Evolutionary conservation across 2,113 vertebrate genomes (phyloP).

Genomic region (Salvelinus alpinus): DNA sequence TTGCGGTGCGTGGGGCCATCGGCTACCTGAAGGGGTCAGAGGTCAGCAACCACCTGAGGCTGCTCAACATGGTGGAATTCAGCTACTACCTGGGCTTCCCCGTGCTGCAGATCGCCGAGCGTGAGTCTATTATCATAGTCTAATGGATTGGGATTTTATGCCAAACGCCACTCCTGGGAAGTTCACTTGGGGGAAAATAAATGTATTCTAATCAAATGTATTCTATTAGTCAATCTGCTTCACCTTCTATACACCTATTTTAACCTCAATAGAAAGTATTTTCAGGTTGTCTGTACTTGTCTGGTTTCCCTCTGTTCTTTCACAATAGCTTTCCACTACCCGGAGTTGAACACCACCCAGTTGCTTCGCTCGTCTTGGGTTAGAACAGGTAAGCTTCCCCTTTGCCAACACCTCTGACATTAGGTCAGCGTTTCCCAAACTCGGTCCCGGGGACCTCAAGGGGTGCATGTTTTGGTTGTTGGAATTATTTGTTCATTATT

Average conservation of each 20-base stretch:
- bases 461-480: too few relatives aligned
- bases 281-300: background rate
- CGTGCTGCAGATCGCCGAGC: slow-evolving; percentile 93
- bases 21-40: slow-evolving; percentile 86
- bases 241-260: too few relatives aligned
- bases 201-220: too few relatives aligned
- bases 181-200: too few relatives aligned
- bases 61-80: slow-evolving; percentile 90
- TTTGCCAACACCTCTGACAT: background rate
- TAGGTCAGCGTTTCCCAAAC: too few relatives aligned
- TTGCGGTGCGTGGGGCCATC: slow-evolving; percentile 68
- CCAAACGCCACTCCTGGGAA: too few relatives aligned
- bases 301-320: slow-evolving; percentile 1
- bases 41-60: slow-evolving; percentile 85
- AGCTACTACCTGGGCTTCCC: slow-evolving; percentile 96
- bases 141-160: too few relatives aligned
- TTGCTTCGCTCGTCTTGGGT: slow-evolving; percentile 93
- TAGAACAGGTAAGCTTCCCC: slow-evolving; percentile 85
- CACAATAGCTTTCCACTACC: slow-evolving; percentile 89
- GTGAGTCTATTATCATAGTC: slow-evolving; percentile 76
- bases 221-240: too few relatives aligned
- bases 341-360: slow-evolving; percentile 88
- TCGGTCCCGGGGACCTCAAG: too few relatives aligned
- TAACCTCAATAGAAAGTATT: too few relatives aligned
- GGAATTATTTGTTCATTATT: too few relatives aligned